These are phyloP conservation scores for Jacana jacana DNA, from an alignment of 2,113 vertebrate species.

Conservation along the genomic window DNA sequence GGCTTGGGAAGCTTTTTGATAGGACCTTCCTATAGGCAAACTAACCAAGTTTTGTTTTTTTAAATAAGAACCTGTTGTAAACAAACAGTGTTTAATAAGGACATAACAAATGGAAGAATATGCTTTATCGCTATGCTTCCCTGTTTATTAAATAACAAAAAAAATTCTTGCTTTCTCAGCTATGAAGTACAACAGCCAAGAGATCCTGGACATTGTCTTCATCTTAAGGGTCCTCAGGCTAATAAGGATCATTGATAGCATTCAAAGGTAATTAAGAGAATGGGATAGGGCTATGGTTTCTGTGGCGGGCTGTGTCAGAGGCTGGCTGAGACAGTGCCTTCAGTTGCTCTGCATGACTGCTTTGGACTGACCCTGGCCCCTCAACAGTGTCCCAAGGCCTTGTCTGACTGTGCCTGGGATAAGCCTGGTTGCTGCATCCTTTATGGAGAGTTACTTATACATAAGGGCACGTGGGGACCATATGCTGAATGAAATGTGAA, in stretches of 20 bases:
- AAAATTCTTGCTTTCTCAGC: constrained; percentile 51
- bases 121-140: neutral
- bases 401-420: neutral
- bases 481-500: neutral
- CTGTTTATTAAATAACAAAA: neutral
- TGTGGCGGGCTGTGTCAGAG: neutral
- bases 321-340: neutral
- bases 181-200: constrained; percentile 82
- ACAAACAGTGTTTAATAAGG: neutral
- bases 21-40: neutral
- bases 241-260: constrained; percentile 86
- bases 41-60: neutral
- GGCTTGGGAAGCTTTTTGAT: neutral
- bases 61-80: neutral
- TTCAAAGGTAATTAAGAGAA: constrained; percentile 79
- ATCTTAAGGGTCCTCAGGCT: constrained; percentile 88
- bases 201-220: constrained; percentile 92
- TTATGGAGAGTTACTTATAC: neutral
- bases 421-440: neutral
- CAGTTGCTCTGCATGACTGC: neutral
- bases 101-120: neutral
- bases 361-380: neutral
- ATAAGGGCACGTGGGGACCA: neutral
- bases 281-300: neutral
- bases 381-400: neutral